Conservation (phyloP, 2,113 vertebrate species). For the Cricetomys ansorgei region DNA sequence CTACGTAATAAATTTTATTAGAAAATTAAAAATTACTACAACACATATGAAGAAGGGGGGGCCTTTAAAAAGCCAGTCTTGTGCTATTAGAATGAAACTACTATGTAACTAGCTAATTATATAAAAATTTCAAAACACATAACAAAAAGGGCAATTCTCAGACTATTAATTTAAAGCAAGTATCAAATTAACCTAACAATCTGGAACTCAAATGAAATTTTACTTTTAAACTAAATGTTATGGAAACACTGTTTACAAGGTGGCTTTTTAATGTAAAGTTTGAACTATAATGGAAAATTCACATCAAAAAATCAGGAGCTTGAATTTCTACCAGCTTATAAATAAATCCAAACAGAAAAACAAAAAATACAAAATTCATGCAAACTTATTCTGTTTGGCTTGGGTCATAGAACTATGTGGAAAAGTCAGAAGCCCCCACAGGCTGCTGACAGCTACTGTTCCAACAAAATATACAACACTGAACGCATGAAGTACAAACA, state of each 20-base stretch:
- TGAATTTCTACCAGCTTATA: background rate
- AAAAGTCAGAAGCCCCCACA: background rate
- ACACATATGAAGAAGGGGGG: background rate
- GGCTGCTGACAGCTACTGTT: background rate
- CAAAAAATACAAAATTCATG: background rate
- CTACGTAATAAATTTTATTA: background rate
- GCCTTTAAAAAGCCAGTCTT: background rate
- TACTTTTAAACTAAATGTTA: background rate
- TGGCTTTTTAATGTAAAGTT: constrained; percentile 31
- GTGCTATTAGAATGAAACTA: background rate
- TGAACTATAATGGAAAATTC: constrained; percentile 1
- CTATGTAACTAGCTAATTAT: background rate
- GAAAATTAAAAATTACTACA: background rate
- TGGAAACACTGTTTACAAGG: background rate
- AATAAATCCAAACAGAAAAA: constrained; percentile 29
- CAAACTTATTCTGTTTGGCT: background rate
- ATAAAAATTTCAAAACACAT: background rate
- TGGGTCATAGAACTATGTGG: background rate
- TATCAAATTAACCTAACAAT: background rate
- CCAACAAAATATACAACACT: background rate
- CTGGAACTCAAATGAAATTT: background rate
- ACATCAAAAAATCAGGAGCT: background rate
- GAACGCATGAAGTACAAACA: background rate
- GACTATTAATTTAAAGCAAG: background rate
- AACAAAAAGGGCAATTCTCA: background rate